Evolutionary conservation across 1,140 invertebrate genomes (phyloP).

Genomic region (Euura saliciscinereae): DNA sequence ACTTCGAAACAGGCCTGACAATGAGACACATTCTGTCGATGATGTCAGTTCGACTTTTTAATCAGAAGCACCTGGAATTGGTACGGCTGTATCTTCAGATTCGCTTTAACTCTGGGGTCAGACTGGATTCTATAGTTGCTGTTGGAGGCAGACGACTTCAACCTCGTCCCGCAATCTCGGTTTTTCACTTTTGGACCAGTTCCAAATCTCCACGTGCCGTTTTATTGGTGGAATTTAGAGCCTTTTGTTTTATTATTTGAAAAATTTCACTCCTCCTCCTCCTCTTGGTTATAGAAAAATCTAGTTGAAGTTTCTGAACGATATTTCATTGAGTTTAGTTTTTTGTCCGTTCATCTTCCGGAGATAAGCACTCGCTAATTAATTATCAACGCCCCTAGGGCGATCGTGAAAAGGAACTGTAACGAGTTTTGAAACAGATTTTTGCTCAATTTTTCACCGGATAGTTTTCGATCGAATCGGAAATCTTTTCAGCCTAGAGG

Average conservation of each 20-base stretch:
- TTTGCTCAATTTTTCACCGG: not conserved
- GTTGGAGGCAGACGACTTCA: not conserved
- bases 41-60: too few relatives aligned
- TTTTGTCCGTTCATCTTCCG: not conserved
- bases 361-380: too few relatives aligned
- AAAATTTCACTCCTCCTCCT: not conserved
- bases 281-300: too few relatives aligned
- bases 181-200: not conserved
- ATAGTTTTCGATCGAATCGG: not conserved
- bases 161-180: not conserved
- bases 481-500: conserved; percentile 2
- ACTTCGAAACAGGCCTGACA: too few relatives aligned
- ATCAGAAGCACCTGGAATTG: too few relatives aligned
- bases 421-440: too few relatives aligned
- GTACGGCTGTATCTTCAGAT: too few relatives aligned
- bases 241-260: not conserved
- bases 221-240: not conserved
- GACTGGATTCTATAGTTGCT: not conserved
- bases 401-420: too few relatives aligned
- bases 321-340: not conserved
- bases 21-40: too few relatives aligned
- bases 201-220: not conserved
- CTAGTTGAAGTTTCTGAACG: too few relatives aligned
- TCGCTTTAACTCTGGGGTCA: not conserved
- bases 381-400: too few relatives aligned